Base-by-base conservation (phyloP, 92 coral and sea anemone species). In the Palythoa grandiflora region DNA sequence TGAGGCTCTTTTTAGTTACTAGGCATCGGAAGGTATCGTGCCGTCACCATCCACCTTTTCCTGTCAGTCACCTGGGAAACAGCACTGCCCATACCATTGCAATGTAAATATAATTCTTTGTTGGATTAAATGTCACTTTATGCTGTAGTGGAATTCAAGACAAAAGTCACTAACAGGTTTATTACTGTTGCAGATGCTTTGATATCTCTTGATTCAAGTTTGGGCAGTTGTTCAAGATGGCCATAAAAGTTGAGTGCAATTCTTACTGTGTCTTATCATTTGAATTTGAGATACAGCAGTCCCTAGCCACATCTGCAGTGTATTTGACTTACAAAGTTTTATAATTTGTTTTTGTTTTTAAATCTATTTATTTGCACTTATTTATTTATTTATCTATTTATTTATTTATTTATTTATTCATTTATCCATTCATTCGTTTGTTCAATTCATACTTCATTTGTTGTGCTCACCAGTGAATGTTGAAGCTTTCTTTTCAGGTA, bases 1-100 rank as follows among this genome's bases (percentile, higher is more conserved):
- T 78, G 83, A 78, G 84, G 84, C 84, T 79, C 84, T 19, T 79
- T 73, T 79, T 79, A 38, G 19, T 19, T 79, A 38, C 84, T 60
- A 61, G 73, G 59, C 84, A 3, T 79, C 73, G 73, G 73, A 79
- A 79, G 73, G 84, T 79, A 79, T 38, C 54, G 84, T 61, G 84
- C 84, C 57, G 73, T 17, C 84, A 79, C 84, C 38, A 79, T 55
- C 54, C 73, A 79, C 7, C 72, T 19, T 66, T n/a, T 6, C 6
- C 73, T 38, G 84, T 79, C 8, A 61, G 84, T 79, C 84, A 79
- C 84, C 84, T 79, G 84, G 73, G 55, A 44, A 60, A 16, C 63
- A 9, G 21, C 65, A 47, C 84, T 79, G 84, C 65, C 84, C 84
- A 79, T 60, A 59, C 17, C 54, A 57, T 79, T 79, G 19, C 37